Base-by-base conservation (phyloP, 1,140 invertebrate genomes). In the Chlorops oryzae region DNA sequence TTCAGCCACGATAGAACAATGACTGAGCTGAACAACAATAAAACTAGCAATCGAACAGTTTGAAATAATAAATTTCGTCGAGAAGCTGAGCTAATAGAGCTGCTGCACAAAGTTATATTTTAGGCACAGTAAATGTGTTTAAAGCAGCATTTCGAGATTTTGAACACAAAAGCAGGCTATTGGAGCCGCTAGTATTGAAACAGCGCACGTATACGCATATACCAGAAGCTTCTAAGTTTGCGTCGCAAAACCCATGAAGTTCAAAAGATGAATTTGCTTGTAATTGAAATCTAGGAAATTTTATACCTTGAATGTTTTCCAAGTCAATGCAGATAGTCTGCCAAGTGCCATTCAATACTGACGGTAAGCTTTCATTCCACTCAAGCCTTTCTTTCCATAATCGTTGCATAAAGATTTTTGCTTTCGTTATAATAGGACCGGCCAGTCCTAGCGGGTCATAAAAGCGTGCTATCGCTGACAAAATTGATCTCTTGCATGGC, bases 181-280 rank as follows among this genome's bases (percentile, higher is more conserved):
- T 51, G 3, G 54, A 12, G 2, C 50, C 28, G 10, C 52, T 40
- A 28, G 44, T 17, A 42, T 48, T 43, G 23, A 41, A 42, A 0
- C 54, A 50, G 40, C 59, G 40, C 2, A 64, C 21, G 56, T 67
- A 72, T 20, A 69, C 46, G 3, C 56, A 59, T 17, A 63, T 58
- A 4, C 64, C 72, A 51, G 72, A 76, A 3, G 64, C 72, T 2
- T 25, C 42, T 41, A 64, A 49, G 5, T 62, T 70, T 0, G 70
- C 69, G 54, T 76, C 73, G 9, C 52, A 61, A 57, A 75, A 77
- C 6, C 63, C 65, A 49, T 73, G 62, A 3, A 51, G 15, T 43
- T 51, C 45, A 10, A 46, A 20, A 37, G 28, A 17, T 0, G 40
- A 22, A 15, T 17, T 3, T 34, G 22, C n/a, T 24, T 32, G 12